Conservation (phyloP, 2,113 vertebrate species). For the Petromus typicus region DNA sequence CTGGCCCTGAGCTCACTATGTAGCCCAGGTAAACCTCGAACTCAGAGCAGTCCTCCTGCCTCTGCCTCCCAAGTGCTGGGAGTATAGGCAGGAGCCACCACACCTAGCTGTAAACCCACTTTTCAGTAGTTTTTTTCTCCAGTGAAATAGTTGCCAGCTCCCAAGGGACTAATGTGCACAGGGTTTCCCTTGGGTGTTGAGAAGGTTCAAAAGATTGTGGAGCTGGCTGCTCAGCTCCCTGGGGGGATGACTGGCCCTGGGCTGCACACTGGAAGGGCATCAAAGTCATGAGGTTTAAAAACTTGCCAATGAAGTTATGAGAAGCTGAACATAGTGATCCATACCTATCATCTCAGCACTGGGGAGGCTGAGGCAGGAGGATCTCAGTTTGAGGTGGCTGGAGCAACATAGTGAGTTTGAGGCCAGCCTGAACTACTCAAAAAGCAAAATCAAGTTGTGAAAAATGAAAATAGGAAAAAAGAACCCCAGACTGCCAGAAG, state of each 20-base stretch:
- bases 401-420: neutral
- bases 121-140: neutral
- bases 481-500: neutral
- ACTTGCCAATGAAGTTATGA: neutral
- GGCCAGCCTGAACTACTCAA: neutral
- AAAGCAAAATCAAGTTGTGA: neutral
- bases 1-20: no score
- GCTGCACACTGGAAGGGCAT: neutral
- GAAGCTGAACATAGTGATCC: neutral
- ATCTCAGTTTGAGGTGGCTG: neutral
- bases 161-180: fast-evolving
- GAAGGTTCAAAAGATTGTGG: neutral
- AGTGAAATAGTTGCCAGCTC: neutral
- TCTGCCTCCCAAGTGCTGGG: no score
- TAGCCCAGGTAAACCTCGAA: no score
- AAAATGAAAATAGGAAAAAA: neutral
- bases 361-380: neutral
- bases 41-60: no score
- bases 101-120: neutral
- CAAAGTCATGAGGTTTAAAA: neutral
- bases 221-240: neutral
- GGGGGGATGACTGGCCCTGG: neutral
- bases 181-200: neutral
- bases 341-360: neutral
- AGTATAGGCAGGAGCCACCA: no score